phyloP scores from a whole-genome alignment of 2,797 vertebrate species.

The Pantherophis vulpinus region DNA sequence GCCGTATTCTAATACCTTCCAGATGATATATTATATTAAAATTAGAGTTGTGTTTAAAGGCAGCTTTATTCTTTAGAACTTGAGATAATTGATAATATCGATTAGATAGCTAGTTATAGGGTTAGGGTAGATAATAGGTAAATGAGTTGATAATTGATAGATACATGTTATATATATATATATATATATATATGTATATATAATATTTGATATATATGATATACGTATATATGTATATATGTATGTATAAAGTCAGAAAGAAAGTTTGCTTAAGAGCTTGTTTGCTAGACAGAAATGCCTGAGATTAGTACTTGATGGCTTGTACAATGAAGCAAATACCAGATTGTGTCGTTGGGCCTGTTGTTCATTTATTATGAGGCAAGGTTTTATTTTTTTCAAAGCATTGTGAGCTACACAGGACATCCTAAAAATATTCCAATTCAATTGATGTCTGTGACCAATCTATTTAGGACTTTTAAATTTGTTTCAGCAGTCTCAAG shows the following conservation, averaged over 20 bases:
- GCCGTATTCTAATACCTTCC: neutral
- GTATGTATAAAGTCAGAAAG: neutral
- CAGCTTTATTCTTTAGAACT: neutral
- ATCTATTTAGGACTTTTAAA: neutral
- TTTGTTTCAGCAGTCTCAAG: neutral
- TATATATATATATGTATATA: neutral
- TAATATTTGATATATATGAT: neutral
- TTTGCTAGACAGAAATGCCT: neutral
- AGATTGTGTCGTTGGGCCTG: neutral
- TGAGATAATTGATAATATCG: neutral
- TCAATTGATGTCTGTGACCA: neutral
- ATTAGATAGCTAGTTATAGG: neutral
- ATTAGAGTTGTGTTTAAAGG: neutral
- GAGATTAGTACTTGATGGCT: neutral
- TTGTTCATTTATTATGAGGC: neutral
- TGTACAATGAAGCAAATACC: neutral
- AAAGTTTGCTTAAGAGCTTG: neutral
- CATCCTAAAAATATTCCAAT: neutral
- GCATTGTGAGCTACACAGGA: neutral
- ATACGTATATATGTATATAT: neutral
- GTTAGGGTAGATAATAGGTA: neutral
- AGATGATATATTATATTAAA: neutral
- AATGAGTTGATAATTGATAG: neutral
- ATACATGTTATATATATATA: neutral
- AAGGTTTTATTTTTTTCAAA: neutral